phyloP scores from a whole-genome alignment of 2,888 invertebrate genomes.

The Tinea trinotella region DNA sequence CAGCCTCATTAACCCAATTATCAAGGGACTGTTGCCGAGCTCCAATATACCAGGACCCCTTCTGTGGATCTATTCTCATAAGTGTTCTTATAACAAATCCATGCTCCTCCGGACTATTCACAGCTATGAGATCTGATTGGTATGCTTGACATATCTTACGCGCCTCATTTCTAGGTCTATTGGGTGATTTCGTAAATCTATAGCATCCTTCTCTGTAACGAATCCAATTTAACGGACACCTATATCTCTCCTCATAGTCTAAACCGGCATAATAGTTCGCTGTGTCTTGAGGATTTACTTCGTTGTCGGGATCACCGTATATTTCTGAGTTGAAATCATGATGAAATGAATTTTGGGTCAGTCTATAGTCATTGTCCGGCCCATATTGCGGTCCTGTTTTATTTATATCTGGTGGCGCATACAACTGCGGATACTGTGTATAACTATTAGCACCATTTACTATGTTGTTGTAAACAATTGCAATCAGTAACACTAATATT shows the following conservation, averaged over 20 bases:
- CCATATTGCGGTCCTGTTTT: constrained; percentile 52
- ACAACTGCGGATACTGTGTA: constrained; percentile 46
- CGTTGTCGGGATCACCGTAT: constrained; percentile 43
- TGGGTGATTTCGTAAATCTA: constrained; percentile 90
- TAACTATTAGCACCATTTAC: constrained; percentile 40
- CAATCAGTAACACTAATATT: constrained; percentile 40
- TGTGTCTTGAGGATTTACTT: constrained; percentile 51
- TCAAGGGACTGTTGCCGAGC: constrained; percentile 81
- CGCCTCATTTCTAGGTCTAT: constrained; percentile 84
- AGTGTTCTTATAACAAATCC: constrained; percentile 87
- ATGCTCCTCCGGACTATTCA: constrained; percentile 89
- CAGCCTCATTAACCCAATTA: constrained; percentile 87
- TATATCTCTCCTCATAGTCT: constrained; percentile 57
- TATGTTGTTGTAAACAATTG: constrained; percentile 40
- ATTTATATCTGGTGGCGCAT: constrained; percentile 32
- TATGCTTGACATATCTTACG: constrained; percentile 87
- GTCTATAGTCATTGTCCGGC: constrained; percentile 49
- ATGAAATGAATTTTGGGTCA: constrained; percentile 56
- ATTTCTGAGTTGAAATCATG: constrained; percentile 49
- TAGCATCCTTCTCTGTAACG: constrained; percentile 87
- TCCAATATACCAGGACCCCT: constrained; percentile 89
- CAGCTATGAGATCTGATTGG: constrained; percentile 84
- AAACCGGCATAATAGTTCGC: constrained; percentile 54
- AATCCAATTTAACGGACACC: constrained; percentile 92
- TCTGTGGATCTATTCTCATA: constrained; percentile 87